Evolutionary conservation across 1,140 invertebrate species (phyloP).

Genomic region (Drosophila varians): DNA sequence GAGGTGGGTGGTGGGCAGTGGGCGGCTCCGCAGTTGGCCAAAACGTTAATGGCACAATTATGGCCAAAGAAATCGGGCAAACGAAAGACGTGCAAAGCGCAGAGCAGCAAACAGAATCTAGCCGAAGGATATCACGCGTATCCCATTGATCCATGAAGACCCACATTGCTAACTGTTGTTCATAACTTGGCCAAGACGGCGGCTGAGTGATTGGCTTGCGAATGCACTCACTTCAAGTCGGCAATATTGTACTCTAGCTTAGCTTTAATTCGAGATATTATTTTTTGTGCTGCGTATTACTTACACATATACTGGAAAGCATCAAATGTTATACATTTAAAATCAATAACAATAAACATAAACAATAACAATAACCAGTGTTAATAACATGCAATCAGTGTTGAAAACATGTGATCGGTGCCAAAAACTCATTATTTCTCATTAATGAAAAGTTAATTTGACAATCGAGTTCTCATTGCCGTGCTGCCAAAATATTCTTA

Average conservation of each 20-base stretch:
- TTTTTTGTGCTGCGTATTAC: too few relatives aligned
- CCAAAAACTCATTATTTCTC: too few relatives aligned
- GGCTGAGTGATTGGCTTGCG: slow-evolving; percentile 65
- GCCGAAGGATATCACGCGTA: slow-evolving; percentile 83
- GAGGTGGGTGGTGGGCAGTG: neutral
- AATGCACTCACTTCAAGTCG: slow-evolving; percentile 5
- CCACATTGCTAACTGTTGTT: slow-evolving; percentile 79
- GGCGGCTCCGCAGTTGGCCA: slow-evolving; percentile 32
- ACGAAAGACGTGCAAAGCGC: slow-evolving; percentile 75
- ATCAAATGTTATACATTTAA: too few relatives aligned
- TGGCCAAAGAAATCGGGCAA: slow-evolving; percentile 70
- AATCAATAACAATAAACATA: too few relatives aligned
- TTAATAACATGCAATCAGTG: too few relatives aligned
- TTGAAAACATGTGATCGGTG: too few relatives aligned
- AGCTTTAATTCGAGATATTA: neutral
- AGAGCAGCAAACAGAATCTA: slow-evolving; percentile 70
- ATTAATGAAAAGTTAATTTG: too few relatives aligned
- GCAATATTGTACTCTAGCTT: neutral
- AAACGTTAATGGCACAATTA: slow-evolving; percentile 77
- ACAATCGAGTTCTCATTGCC: too few relatives aligned
- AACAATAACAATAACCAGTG: too few relatives aligned
- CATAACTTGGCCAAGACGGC: slow-evolving; percentile 58
- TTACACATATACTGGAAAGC: too few relatives aligned
- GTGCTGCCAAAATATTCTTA: too few relatives aligned
- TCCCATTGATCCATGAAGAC: slow-evolving; percentile 83